Evolutionary conservation across 2,888 invertebrate genomes (phyloP), one percentile per base, ranked within the genome.

Genomic region (Polydrusus cervinus): DNA sequence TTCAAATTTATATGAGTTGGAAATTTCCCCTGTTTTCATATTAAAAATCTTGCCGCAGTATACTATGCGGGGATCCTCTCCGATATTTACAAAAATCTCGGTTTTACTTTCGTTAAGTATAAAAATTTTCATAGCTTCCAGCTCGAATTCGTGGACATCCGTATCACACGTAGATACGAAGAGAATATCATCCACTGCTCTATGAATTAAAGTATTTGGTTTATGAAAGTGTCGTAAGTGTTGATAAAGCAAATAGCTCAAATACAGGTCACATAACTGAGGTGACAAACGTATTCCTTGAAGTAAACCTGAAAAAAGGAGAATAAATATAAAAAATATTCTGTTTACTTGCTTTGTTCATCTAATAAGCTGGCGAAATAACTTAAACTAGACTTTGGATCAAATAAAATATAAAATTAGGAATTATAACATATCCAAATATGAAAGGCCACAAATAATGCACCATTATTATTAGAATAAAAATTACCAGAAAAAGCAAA

Each of bases 11-110:
- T 68, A 75, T 25, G 55, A 40, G 16, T 69, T 69, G 11, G 47
- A 65, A 9, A 67, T 43, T 55, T 77, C 77, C 30, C 51, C 62
- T 6, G 72, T 75, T 10, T 14, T n/a, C 18, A 75, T 14, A 61
- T 77, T 72, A 51, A 77, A 75, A 18, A 75, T n/a, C 40, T 75
- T 68, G 8, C 77, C 77, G 45, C 69, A 75, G 47, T 69, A 77
- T 51, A 38, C 14, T 18, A 77, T 68, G 16, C 40, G 9, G 10
- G 71, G 66, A 47, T 75, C 40, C 6, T 73, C 68, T 0, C 16
- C 72, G 0, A 9, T 10, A 51, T 43, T 11, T 16, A 68, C 30
- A 60, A 38, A 72, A 38, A 47, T 68, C 38, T 70, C 45, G 20
- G 72, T 72, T 61, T 77, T 77, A 3, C 18, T 30, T 10, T 75